Percentiles rank a stretch among this genome's conserved stretches.
phyloP scores from a whole-genome alignment of 2,113 vertebrate genomes.

The Pionites leucogaster region DNA sequence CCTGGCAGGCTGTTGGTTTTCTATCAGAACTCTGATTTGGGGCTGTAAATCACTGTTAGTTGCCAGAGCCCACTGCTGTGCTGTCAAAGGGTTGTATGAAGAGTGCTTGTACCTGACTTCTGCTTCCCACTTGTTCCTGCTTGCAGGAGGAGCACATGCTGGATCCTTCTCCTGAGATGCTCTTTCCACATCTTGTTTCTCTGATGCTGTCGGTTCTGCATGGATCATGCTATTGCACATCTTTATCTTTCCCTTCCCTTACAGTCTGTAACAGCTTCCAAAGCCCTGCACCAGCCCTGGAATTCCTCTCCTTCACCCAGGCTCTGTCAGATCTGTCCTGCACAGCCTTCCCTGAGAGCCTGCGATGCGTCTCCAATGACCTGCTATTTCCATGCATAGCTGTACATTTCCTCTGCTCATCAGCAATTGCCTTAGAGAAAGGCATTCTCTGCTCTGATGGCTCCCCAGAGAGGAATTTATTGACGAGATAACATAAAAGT shows the following conservation, averaged over 20 bases:
- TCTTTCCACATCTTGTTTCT: not conserved
- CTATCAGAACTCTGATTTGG: not conserved
- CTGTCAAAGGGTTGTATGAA: not conserved
- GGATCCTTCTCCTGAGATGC: not conserved
- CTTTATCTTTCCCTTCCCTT: not conserved
- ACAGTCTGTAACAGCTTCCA: not conserved
- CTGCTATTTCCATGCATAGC: not conserved
- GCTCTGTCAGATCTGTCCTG: not conserved
- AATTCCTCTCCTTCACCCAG: not conserved
- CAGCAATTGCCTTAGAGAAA: slow-evolving; percentile 59
- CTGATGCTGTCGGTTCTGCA: not conserved
- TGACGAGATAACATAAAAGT: slow-evolving; percentile 50
- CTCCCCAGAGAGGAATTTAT: slow-evolving; percentile 65
- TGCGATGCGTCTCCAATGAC: not conserved
- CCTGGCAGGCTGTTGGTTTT: not conserved
- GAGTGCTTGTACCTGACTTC: not conserved
- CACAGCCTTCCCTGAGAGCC: not conserved
- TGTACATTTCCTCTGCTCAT: not conserved
- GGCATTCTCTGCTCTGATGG: slow-evolving; percentile 73
- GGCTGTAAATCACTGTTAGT: not conserved
- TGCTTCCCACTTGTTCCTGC: not conserved
- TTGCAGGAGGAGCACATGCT: not conserved
- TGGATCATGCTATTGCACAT: fast-evolving
- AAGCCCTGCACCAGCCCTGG: not conserved
- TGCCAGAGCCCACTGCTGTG: not conserved